Evolutionary conservation across 2,888 invertebrate species (phyloP).

Genomic region (Aleiodes alternator): DNA sequence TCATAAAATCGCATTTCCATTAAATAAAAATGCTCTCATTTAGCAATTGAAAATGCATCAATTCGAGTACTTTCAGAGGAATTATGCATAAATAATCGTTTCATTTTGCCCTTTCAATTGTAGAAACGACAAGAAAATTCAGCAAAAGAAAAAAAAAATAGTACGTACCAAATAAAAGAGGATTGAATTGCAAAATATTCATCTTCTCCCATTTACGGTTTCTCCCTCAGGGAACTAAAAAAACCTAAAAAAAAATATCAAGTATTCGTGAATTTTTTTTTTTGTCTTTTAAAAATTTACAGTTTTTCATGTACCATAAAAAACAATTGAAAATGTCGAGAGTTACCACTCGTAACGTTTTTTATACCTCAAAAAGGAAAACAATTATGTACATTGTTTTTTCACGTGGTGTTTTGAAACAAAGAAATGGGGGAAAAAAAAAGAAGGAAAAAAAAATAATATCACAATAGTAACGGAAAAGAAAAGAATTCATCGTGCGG

Average conservation of each 20-base stretch:
- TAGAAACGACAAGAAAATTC: too few relatives aligned
- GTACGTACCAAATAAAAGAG: too few relatives aligned
- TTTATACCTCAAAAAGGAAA: conserved; percentile 20
- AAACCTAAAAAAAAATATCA: not conserved
- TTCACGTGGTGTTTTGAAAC: conserved; percentile 8
- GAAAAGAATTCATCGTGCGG: conserved; percentile 9
- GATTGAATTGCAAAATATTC: too few relatives aligned
- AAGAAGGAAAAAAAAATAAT: not conserved
- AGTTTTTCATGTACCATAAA: conserved; percentile 2
- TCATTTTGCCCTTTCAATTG: too few relatives aligned
- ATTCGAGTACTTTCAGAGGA: too few relatives aligned
- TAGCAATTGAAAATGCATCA: too few relatives aligned
- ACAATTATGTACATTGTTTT: conserved; percentile 28
- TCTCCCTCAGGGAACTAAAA: too few relatives aligned
- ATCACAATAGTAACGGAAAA: conserved; percentile 15
- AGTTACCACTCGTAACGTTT: conserved; percentile 2
- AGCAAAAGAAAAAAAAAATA: too few relatives aligned
- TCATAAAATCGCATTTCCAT: too few relatives aligned
- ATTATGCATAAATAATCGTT: too few relatives aligned
- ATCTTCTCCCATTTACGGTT: too few relatives aligned
- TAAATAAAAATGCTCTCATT: too few relatives aligned
- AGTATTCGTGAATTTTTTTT: conserved; percentile 11
- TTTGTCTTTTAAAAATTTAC: conserved; percentile 13
- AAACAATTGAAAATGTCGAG: conserved; percentile 25
- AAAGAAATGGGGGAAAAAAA: not conserved